Base-by-base conservation (phyloP, 2,888 invertebrate genomes). In the Lochmaea crataegi region DNA sequence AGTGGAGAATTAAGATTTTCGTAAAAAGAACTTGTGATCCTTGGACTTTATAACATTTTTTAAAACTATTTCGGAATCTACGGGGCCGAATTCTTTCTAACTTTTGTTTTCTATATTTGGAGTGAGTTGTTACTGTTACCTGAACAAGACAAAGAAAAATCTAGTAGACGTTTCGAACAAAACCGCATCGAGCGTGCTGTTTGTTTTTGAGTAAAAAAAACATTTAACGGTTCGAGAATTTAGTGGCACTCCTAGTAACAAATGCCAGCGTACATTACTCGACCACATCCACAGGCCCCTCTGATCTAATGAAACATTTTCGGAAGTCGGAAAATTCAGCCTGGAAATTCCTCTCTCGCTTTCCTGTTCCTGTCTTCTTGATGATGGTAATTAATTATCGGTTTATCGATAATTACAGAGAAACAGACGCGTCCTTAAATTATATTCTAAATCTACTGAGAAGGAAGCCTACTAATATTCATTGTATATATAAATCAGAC, bases 311-410 rank as follows among this genome's bases (percentile, higher is more conserved):
- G 77, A 78, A 76, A 77, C 78, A 77, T 77, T 75, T 70, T 56
- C 57, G 74, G 65, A 67, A 67, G 72, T 68, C 65, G 75, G 76
- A 76, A 77, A 77, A 75, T 71, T 72, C 72, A 57, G 73, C 67
- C 71, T 76, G 68, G 64, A 72, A 80, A 80, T 81, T 79, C 79
- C 80, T 75, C 65, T 68, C 73, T 71, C 67, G 79, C 71, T 48
- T 38, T 22, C 22, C 56, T 57, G 42, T 42, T 41, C 26, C n/a
- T 63, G 61, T 42, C 42, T 48, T 42, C 41, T 42, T 65, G 64
- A 65, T 65, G 69, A 32, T 79, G 72, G 79, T 80, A 81, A 83
- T 83, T 83, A 82, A 83, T 83, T 82, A 82, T 81, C 77, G 80
- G 45, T 38, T 63, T 38, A 18, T 63, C 68, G 61, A 68, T 72